Percentiles rank a stretch among this genome's conserved stretches.
Evolutionary conservation across 2,888 invertebrate species (phyloP).

Genomic region (Apantesis nais): DNA sequence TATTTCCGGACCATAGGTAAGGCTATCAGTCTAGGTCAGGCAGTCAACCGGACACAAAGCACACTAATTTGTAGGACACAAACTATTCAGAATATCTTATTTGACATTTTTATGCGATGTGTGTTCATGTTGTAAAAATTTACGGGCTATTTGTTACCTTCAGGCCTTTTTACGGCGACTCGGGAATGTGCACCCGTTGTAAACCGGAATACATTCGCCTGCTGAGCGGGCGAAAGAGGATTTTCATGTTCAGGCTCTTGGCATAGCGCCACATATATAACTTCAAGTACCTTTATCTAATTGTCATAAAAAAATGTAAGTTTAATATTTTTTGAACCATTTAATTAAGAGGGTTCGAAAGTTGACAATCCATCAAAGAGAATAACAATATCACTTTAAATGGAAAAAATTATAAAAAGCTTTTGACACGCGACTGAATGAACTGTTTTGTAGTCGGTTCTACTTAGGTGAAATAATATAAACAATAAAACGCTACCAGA

Average conservation of each 20-base stretch:
- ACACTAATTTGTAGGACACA: slow-evolving; percentile 36
- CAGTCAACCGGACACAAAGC: not conserved
- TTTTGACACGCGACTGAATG: slow-evolving; percentile 56
- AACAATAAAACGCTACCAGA: not conserved
- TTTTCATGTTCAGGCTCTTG: slow-evolving; percentile 50
- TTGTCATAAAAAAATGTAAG: not conserved
- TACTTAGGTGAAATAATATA: slow-evolving; percentile 9
- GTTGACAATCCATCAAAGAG: not conserved
- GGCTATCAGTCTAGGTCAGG: too few relatives aligned
- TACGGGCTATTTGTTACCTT: slow-evolving; percentile 57
- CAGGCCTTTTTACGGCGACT: slow-evolving; percentile 60
- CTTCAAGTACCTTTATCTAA: slow-evolving; percentile 2
- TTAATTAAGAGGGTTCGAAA: not conserved
- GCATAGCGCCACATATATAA: slow-evolving; percentile 15
- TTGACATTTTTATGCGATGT: slow-evolving; percentile 60
- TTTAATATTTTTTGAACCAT: not conserved
- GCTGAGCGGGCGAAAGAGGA: slow-evolving; percentile 46
- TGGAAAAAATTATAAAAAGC: slow-evolving; percentile 59
- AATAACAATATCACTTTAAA: slow-evolving; percentile 61
- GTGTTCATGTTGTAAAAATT: slow-evolving; percentile 65
- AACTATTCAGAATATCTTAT: slow-evolving; percentile 54
- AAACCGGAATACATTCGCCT: slow-evolving; percentile 50
- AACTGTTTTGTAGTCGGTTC: slow-evolving; percentile 44
- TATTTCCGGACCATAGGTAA: not conserved
- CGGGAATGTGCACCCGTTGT: slow-evolving; percentile 54